phyloP scores from a whole-genome alignment of 2,113 vertebrate species.

The Dicrurus megarhynchus region DNA sequence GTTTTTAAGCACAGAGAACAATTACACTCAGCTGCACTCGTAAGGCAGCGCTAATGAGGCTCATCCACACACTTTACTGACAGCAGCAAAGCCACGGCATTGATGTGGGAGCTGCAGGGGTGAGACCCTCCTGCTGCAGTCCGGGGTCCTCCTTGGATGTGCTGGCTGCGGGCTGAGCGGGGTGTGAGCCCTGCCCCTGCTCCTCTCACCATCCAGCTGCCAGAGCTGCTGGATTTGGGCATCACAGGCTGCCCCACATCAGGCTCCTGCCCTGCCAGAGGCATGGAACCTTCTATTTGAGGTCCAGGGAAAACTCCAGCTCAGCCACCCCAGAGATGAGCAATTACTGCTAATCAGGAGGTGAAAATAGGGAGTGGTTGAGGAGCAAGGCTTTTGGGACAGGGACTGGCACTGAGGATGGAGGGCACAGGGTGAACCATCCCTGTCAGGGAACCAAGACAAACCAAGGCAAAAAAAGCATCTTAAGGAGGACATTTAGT shows the following conservation, averaged over 20 bases:
- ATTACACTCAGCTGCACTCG: background rate
- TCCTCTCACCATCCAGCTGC: background rate
- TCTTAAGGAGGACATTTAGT: background rate
- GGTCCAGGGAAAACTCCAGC: background rate
- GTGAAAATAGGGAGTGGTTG: background rate
- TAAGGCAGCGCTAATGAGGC: background rate
- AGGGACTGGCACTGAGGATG: background rate
- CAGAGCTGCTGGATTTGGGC: fast-evolving
- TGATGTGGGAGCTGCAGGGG: background rate
- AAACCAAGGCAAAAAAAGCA: too few relatives aligned
- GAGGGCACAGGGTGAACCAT: background rate
- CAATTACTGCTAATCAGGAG: background rate
- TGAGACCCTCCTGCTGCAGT: background rate
- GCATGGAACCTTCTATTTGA: fast-evolving
- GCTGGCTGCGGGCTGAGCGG: background rate
- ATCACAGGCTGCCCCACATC: too few relatives aligned
- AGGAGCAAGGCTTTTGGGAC: background rate
- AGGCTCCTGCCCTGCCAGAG: background rate
- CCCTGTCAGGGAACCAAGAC: background rate
- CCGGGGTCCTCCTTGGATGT: fast-evolving
- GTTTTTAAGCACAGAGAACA: background rate
- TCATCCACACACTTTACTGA: background rate
- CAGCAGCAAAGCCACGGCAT: background rate
- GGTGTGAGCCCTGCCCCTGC: fast-evolving
- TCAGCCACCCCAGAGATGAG: background rate